phyloP scores from a whole-genome alignment of 2,113 vertebrate species.

The Saimiri boliviensis region DNA sequence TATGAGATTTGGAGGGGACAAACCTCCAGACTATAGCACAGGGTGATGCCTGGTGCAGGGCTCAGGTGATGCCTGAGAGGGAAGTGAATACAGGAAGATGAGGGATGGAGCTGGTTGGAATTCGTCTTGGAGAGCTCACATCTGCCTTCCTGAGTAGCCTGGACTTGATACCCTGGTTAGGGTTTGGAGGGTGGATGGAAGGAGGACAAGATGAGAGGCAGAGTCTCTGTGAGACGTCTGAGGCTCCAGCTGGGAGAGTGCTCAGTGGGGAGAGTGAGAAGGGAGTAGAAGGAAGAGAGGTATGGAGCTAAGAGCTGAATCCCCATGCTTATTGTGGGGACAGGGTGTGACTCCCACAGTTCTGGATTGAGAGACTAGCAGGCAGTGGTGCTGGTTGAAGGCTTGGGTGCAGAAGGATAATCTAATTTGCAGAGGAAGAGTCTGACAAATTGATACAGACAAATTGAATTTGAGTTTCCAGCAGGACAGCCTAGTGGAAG shows the following conservation, averaged over 20 bases:
- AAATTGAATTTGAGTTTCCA: constrained; percentile 66
- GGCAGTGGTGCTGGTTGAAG: background rate
- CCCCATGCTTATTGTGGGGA: background rate
- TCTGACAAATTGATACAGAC: constrained; percentile 60
- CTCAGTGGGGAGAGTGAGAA: fast-evolving
- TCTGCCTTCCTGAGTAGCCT: background rate
- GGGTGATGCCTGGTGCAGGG: background rate
- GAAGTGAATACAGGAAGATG: background rate
- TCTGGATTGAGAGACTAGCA: background rate
- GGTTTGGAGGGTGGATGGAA: background rate
- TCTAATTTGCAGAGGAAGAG: constrained; percentile 54
- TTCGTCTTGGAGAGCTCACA: background rate
- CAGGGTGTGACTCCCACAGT: background rate
- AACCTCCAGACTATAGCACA: too few species aligned
- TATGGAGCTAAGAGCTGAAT: too few species aligned
- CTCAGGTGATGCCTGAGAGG: background rate
- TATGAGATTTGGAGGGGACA: too few species aligned
- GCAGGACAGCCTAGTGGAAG: constrained; percentile 21
- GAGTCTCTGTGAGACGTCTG: background rate
- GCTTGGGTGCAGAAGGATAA: constrained; percentile 21
- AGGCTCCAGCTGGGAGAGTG: background rate
- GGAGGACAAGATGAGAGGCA: background rate
- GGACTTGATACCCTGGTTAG: background rate
- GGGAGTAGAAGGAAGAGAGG: background rate
- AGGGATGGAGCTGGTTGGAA: background rate